A percentile compares a stretch with the other conserved stretches of the same genome.
These are phyloP conservation scores for Pecten maximus DNA, from an alignment of 2,888 invertebrate species.

Conservation along the genomic window DNA sequence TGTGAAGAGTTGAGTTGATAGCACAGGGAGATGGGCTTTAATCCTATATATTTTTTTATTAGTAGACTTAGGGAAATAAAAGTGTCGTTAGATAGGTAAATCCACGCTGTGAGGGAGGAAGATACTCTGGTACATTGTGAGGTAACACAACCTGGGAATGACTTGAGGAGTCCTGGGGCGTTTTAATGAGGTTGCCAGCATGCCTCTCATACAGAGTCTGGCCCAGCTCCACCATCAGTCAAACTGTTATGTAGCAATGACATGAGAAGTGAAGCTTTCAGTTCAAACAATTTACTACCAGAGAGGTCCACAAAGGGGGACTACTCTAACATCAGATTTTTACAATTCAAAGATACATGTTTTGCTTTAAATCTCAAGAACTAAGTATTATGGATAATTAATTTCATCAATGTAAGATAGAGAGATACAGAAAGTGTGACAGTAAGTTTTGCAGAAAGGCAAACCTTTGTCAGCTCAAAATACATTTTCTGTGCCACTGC, in stretches of 20 bases:
- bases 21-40: neutral
- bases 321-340: neutral
- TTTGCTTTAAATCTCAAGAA: neutral
- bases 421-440: too few species aligned
- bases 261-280: conserved; percentile 32
- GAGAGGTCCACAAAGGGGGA: conserved; percentile 25
- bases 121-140: neutral
- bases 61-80: neutral
- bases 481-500: neutral
- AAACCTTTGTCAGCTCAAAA: too few species aligned
- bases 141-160: neutral
- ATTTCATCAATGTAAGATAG: neutral
- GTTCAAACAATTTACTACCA: neutral
- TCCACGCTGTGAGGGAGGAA: neutral
- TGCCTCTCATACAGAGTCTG: conserved; percentile 21
- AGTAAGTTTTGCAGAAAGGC: too few species aligned
- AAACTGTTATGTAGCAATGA: conserved; percentile 30
- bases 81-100: neutral
- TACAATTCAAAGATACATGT: neutral
- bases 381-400: neutral
- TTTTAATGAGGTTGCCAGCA: conserved; percentile 17
- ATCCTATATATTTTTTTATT: neutral
- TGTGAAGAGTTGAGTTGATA: neutral
- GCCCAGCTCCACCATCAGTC: conserved; percentile 4
- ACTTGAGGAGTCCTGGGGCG: neutral